Conservation (phyloP, 2,888 invertebrate genomes). For the Cremastinae sp. region DNA sequence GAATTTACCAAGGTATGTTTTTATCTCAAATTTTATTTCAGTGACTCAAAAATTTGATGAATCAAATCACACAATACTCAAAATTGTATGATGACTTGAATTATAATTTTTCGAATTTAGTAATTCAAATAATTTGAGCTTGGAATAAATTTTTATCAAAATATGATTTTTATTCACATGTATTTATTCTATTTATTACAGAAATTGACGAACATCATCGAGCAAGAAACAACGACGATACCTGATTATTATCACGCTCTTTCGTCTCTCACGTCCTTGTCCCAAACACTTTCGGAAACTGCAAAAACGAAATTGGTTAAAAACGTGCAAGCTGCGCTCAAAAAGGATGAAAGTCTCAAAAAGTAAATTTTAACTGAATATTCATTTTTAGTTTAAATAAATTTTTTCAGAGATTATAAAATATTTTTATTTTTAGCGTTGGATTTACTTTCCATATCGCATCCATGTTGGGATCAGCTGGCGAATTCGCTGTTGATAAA, state of each 20-base stretch:
- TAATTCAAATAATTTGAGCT: too few relatives aligned
- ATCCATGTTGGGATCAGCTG: conserved; percentile 86
- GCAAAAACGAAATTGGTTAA: conserved; percentile 85
- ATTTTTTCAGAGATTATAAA: conserved; percentile 9
- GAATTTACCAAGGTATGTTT: conserved; percentile 79
- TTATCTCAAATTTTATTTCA: too few relatives aligned
- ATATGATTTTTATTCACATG: background rate
- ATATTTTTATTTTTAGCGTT: conserved; percentile 82
- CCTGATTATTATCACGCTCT: conserved; percentile 89
- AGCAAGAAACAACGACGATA: conserved; percentile 85
- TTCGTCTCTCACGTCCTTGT: conserved; percentile 85
- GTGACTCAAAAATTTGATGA: too few relatives aligned
- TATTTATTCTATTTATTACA: conserved; percentile 50
- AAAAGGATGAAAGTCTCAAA: conserved; percentile 90
- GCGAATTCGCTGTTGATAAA: conserved; percentile 86
- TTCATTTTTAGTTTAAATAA: conserved; percentile 15
- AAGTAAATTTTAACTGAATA: conserved; percentile 81
- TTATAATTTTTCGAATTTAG: too few relatives aligned
- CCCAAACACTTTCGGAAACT: conserved; percentile 84
- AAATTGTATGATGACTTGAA: too few relatives aligned
- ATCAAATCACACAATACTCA: too few relatives aligned
- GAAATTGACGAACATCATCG: conserved; percentile 82
- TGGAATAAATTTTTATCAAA: background rate
- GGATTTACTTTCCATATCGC: conserved; percentile 93
- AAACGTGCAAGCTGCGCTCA: conserved; percentile 88